Evolutionary conservation across 2,888 invertebrate species (phyloP).

Genomic region (Megastigmus dorsalis): DNA sequence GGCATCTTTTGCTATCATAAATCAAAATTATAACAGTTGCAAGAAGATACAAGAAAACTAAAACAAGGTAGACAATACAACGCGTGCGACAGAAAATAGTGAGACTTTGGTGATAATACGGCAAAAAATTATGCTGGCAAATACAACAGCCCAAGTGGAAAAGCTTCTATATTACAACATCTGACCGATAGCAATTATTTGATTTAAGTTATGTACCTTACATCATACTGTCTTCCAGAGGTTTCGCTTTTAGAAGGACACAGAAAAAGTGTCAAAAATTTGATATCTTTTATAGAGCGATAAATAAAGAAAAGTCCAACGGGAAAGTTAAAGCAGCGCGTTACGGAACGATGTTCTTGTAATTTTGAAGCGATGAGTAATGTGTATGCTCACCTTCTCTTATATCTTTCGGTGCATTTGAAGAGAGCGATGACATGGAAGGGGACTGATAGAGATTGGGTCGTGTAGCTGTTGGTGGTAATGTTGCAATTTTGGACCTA

Average conservation of each 20-base stretch:
- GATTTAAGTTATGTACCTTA: constrained; percentile 69
- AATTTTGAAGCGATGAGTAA: background rate
- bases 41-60: background rate
- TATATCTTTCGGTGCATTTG: constrained; percentile 69
- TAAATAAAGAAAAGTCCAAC: constrained; percentile 10
- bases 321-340: constrained; percentile 25
- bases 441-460: constrained; percentile 70
- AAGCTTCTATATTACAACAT: constrained; percentile 46
- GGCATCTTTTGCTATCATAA: background rate
- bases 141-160: constrained; percentile 44
- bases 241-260: constrained; percentile 69
- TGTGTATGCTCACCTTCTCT: constrained; percentile 67
- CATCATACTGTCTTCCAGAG: constrained; percentile 71
- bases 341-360: constrained; percentile 18
- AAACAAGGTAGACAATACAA: background rate
- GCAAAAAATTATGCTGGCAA: too few species aligned
- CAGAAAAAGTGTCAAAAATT: constrained; percentile 58
- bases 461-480: constrained; percentile 67
- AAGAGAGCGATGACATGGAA: constrained; percentile 69
- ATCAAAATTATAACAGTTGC: background rate
- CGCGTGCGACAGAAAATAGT: background rate
- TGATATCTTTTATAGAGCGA: background rate
- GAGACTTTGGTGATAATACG: too few species aligned
- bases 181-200: constrained; percentile 43
- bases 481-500: constrained; percentile 70